phyloP scores from a whole-genome alignment of 2,113 vertebrate genomes.

The Lagenorhynchus albirostris region DNA sequence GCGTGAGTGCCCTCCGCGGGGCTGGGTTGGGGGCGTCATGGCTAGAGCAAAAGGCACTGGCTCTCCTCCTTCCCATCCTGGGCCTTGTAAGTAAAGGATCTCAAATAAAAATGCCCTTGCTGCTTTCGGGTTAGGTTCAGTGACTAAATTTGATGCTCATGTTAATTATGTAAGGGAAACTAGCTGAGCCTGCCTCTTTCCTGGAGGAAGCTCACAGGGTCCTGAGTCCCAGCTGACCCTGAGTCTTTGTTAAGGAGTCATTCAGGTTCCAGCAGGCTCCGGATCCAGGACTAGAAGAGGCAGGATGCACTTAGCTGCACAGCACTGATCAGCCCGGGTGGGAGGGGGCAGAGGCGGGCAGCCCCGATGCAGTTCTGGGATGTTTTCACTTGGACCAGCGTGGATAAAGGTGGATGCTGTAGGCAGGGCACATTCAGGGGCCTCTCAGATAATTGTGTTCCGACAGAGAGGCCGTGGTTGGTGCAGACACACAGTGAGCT shows the following conservation, averaged over 20 bases:
- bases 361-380: too few species aligned
- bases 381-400: not conserved
- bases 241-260: not conserved
- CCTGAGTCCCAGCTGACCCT: not conserved
- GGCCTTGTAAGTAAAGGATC: not conserved
- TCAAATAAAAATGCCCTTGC: too few species aligned
- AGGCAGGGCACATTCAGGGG: too few species aligned
- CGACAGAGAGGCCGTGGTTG: not conserved
- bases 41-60: not conserved
- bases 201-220: not conserved
- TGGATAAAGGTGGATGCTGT: not conserved
- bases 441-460: not conserved
- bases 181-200: not conserved
- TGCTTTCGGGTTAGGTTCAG: not conserved
- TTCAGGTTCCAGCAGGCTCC: not conserved
- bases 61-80: not conserved
- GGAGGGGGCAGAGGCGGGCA: not conserved
- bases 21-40: not conserved
- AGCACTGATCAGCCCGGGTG: not conserved
- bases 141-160: not conserved
- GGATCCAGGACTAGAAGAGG: not conserved
- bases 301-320: not conserved
- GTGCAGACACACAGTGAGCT: not conserved
- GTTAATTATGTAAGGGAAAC: not conserved
- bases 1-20: conserved; percentile 82